Percentiles rank a stretch among this genome's conserved stretches.
These are phyloP conservation scores for Drosophila conformis DNA, from an alignment of 2,888 invertebrate species.

Conservation along the genomic window DNA sequence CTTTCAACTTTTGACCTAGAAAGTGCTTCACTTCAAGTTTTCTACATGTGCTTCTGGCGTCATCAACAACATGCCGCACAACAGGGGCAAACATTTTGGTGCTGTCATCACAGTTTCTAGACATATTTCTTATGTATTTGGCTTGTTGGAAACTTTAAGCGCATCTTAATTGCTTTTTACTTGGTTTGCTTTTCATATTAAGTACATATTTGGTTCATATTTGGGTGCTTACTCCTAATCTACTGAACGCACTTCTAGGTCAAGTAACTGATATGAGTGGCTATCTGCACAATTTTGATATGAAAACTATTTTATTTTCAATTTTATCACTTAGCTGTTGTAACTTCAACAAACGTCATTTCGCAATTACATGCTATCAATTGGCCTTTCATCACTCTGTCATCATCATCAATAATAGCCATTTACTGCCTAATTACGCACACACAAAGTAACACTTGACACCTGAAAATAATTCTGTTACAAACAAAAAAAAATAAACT, in stretches of 20 bases:
- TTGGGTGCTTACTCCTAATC: slow-evolving; percentile 14
- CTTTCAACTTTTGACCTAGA: slow-evolving; percentile 77
- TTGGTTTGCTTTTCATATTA: background rate
- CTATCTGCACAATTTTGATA: background rate
- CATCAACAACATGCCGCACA: slow-evolving; percentile 39
- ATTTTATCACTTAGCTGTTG: background rate
- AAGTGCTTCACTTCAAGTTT: slow-evolving; percentile 67
- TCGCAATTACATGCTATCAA: slow-evolving; percentile 13
- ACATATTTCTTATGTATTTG: slow-evolving; percentile 5
- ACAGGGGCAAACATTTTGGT: slow-evolving; percentile 51
- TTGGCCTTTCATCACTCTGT: slow-evolving; percentile 6
- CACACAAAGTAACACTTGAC: too few relatives aligned
- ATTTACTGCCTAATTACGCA: slow-evolving; percentile 8
- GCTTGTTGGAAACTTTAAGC: background rate
- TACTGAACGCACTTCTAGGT: slow-evolving; percentile 21
- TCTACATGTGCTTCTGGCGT: slow-evolving; percentile 43
- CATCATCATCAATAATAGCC: slow-evolving; percentile 17
- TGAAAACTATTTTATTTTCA: slow-evolving; percentile 8
- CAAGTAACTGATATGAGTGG: slow-evolving; percentile 27
- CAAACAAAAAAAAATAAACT: background rate
- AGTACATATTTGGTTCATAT: background rate
- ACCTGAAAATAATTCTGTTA: background rate
- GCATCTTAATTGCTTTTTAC: slow-evolving; percentile 24
- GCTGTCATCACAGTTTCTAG: slow-evolving; percentile 62
- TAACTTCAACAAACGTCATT: slow-evolving; percentile 4